These are phyloP conservation scores for Eclectus roratus DNA, from an alignment of 2,113 vertebrate genomes.

Conservation along the genomic window DNA sequence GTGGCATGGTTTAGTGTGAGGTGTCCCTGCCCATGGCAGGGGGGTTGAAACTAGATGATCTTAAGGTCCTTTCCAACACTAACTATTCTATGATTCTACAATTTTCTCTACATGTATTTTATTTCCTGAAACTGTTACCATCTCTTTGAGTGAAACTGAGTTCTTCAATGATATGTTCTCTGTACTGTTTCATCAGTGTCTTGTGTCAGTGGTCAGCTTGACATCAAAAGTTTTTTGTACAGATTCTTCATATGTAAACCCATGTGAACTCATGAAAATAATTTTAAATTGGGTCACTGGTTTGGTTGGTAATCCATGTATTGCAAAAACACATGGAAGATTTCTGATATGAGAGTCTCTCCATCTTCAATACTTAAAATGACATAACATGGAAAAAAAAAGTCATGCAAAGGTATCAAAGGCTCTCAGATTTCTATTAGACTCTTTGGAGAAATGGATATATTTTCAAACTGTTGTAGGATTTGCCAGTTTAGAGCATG, in stretches of 20 bases:
- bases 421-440: not conserved
- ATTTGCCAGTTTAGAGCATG: not conserved
- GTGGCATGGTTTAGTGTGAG: too few species aligned
- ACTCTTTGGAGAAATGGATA: not conserved
- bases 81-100: too few species aligned
- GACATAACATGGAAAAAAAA: not conserved
- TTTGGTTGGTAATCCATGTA: not conserved
- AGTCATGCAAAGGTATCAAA: not conserved
- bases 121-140: not conserved
- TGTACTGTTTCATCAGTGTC: not conserved
- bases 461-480: not conserved
- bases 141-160: not conserved
- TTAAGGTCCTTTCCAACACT: too few species aligned
- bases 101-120: not conserved
- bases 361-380: not conserved
- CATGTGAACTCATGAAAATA: not conserved
- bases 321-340: not conserved
- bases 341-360: not conserved
- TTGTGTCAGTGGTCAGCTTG: not conserved
- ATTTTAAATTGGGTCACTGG: not conserved
- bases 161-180: not conserved
- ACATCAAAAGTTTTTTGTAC: not conserved
- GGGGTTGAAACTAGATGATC: too few species aligned
- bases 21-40: too few species aligned
- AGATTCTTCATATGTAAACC: not conserved